A percentile compares a stretch with the other conserved stretches of the same genome.
phyloP scores from a whole-genome alignment of 1,140 invertebrate genomes.

The Drosophila tani region DNA sequence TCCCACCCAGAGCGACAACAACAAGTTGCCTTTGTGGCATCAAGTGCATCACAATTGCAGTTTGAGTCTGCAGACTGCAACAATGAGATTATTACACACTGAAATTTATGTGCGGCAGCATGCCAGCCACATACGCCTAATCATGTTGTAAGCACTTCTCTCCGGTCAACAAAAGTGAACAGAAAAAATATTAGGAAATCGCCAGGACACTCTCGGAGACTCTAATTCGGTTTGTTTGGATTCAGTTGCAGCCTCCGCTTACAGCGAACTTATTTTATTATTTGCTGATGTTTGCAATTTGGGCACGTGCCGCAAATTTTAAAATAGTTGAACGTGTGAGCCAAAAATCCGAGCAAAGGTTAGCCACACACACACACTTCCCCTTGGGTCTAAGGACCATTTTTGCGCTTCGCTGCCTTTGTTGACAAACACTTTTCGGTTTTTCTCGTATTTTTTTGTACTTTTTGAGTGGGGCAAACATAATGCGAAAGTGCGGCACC shows the following conservation, averaged over 20 bases:
- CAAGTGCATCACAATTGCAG: constrained; percentile 31
- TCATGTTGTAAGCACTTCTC: constrained; percentile 59
- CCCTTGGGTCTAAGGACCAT: constrained; percentile 40
- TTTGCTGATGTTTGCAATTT: constrained; percentile 84
- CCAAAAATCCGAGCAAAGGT: constrained; percentile 57
- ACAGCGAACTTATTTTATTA: constrained; percentile 84
- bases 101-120: constrained; percentile 53
- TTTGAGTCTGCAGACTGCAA: constrained; percentile 17
- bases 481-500: constrained; percentile 45
- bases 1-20: constrained; percentile 22
- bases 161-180: constrained; percentile 1
- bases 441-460: not conserved
- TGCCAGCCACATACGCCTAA: constrained; percentile 72
- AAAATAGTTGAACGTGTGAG: constrained; percentile 77
- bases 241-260: constrained; percentile 46
- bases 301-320: constrained; percentile 82
- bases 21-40: constrained; percentile 47
- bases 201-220: constrained; percentile 16
- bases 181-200: constrained; percentile 12
- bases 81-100: constrained; percentile 45
- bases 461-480: constrained; percentile 66
- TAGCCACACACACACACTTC: constrained; percentile 19
- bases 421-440: constrained; percentile 70
- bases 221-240: constrained; percentile 68
- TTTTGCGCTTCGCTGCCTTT: constrained; percentile 76